Evolutionary conservation across 2,888 invertebrate genomes (phyloP), one percentile per base, ranked within the genome.

Genomic region (Plagodis pulveraria): DNA sequence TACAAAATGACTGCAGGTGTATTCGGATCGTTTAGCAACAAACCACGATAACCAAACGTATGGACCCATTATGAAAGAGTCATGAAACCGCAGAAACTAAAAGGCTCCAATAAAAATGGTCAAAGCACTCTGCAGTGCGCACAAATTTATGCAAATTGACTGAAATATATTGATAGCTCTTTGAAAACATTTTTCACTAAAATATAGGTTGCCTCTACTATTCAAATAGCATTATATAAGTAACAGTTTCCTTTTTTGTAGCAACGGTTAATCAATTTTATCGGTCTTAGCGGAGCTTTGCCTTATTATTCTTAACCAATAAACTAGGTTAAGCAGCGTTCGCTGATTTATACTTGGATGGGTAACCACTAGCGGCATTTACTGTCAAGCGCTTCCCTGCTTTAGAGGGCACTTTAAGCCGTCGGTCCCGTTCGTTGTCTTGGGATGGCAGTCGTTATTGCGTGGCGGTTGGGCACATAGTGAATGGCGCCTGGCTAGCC

Each of bases 131-230:
- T 74, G 73, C 77, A 81, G 72, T 78, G 73, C 73, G 77, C 79
- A 73, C 76, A 86, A 84, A 84, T 84, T 77, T 83, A 87, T 86
- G 81, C 83, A 86, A 84, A 87, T 87, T 84, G 80, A 83, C 84
- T 81, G 77, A 85, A 86, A 83, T 78, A 72, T 83, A 86, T 87
- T 81, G 84, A 85, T 82, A 83, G 83, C 81, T 80, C 82, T 85
- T 83, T 80, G 72, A 77, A 81, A 85, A 86, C 81, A 81, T 84
- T 86, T 86, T 81, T 68, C 72, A 71, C 73, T 78, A 76, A 69
- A 77, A 77, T 81, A 70, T 72, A 72, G 70, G 75, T 72, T 71
- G 68, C 68, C 63, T 73, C 66, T 51, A 44, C 46, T 42, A 47
- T 56, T 64, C 58, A 50, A 50, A 50, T 48, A 44, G 54, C 40